Evolutionary conservation across 2,797 vertebrate genomes (phyloP).

Genomic region (Geotria australis): DNA sequence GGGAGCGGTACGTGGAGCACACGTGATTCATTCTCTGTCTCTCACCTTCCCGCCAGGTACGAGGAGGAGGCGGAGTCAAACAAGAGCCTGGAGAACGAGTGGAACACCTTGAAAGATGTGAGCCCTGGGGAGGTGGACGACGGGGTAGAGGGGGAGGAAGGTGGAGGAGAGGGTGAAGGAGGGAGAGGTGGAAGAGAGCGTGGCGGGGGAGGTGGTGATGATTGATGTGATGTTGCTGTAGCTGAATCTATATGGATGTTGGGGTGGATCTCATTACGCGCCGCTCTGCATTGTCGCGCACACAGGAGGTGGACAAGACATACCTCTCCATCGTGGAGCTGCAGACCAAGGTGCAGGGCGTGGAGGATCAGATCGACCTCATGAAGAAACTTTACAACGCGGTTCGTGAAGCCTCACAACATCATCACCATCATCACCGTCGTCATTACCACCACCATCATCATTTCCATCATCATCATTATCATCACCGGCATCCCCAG

Average conservation of each 20-base stretch:
- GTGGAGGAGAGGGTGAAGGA: too few relatives aligned
- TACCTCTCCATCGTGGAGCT: slow-evolving; percentile 13
- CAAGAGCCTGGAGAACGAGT: slow-evolving; percentile 10
- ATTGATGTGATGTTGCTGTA: background rate
- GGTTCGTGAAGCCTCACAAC: slow-evolving; percentile 3
- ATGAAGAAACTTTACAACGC: slow-evolving; percentile 14
- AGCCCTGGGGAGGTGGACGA: background rate
- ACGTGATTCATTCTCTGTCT: background rate
- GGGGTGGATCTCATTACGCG: background rate
- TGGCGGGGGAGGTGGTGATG: too few relatives aligned
- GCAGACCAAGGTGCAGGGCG: slow-evolving; percentile 9
- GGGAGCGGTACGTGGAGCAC: background rate
- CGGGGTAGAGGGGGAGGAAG: too few relatives aligned
- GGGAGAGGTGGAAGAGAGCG: too few relatives aligned
- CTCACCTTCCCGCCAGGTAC: slow-evolving; percentile 5
- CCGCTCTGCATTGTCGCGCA: too few relatives aligned
- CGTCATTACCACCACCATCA: too few relatives aligned
- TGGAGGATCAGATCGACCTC: slow-evolving; percentile 12
- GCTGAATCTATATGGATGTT: background rate
- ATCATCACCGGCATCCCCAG: too few relatives aligned
- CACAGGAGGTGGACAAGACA: slow-evolving; percentile 12
- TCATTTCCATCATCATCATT: too few relatives aligned
- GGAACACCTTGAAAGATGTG: slow-evolving; percentile 10
- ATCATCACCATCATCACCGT: background rate
- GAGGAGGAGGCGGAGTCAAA: slow-evolving; percentile 9